Evolutionary conservation across 2,113 vertebrate genomes (phyloP), one percentile per base, ranked within the genome.

Genomic region (Engystomops pustulosus): DNA sequence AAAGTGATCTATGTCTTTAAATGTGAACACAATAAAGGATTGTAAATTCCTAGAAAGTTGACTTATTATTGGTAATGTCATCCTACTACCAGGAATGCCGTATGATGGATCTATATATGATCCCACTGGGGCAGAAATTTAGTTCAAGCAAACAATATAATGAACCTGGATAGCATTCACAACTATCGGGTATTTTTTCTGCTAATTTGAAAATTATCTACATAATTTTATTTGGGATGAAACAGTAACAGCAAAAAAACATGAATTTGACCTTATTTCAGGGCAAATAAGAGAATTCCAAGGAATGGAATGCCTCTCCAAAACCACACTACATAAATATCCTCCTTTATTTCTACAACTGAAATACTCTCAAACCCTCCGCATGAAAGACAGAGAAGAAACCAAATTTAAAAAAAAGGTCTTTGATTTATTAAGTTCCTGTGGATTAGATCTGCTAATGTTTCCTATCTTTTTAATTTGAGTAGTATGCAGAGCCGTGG

Each of bases 351-450:
- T 83, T 83, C 80, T 51, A 68, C 75, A 23, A 65, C n/a, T 55
- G 27, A 60, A 83, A 74, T 62, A 45, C 69, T 74, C 51, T 36
- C 51, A 83, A 75, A 81, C 34, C 49, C 72, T 55, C 67, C 15
- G 53, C 36, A 83, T 74, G 41, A 74, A 83, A 75, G 55, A 44
- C 18, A 34, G 10, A 91, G 90, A 94, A 93, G 91, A 91, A 92
- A 93, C 88, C 89, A 88, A 94, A 93, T 47, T n/a, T 51, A 51
- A 78, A 92, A 90, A 58, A 92, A 90, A 87, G 88, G 83, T 87
- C 86, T 93, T 93, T 92, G 91, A 93, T 94, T 93, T 94, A 93
- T 94, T 94, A 93, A 93, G 94, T 94, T 95, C 90, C 91, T 90
- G 91, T 91, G 88, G 90, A 94, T 94, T 92, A 90, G 88, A 93